Conservation (phyloP, 1,140 invertebrate species). For the Maniola jurtina region DNA sequence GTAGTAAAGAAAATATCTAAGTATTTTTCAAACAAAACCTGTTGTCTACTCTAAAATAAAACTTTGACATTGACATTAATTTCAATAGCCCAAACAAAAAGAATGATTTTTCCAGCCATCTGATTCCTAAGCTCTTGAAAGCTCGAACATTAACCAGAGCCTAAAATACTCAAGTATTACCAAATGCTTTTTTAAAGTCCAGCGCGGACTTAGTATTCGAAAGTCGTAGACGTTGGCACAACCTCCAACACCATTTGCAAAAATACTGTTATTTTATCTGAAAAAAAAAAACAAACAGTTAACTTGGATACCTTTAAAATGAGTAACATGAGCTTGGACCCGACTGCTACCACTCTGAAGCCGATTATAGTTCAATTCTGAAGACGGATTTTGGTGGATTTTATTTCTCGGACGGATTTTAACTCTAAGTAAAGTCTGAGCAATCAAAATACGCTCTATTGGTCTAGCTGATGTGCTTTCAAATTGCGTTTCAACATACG, state of each 20-base stretch:
- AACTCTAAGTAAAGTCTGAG: no score
- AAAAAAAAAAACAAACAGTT: conserved; percentile 48
- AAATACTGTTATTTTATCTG: conserved; percentile 94
- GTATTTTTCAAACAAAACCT: no score
- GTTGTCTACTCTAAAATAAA: no score
- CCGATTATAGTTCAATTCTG: no score
- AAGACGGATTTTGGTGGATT: no score
- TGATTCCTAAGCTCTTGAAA: conserved; percentile 9
- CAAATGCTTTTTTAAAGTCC: conserved; percentile 69
- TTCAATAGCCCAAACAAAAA: background rate
- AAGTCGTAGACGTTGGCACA: conserved; percentile 90
- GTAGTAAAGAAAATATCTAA: background rate
- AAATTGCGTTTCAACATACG: no score
- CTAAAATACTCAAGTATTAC: conserved; percentile 26
- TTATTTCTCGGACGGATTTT: no score
- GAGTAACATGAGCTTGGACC: no score
- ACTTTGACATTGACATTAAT: background rate
- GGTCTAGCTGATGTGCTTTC: no score
- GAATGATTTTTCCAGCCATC: background rate
- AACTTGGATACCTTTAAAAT: background rate
- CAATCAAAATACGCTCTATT: no score
- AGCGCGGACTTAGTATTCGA: conserved; percentile 79
- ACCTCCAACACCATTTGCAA: conserved; percentile 94
- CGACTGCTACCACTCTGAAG: no score
- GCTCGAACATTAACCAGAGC: conserved; percentile 21